Evolutionary conservation across 2,113 vertebrate genomes (phyloP), one percentile per base, ranked within the genome.

Genomic region (Atractosteus spatula): DNA sequence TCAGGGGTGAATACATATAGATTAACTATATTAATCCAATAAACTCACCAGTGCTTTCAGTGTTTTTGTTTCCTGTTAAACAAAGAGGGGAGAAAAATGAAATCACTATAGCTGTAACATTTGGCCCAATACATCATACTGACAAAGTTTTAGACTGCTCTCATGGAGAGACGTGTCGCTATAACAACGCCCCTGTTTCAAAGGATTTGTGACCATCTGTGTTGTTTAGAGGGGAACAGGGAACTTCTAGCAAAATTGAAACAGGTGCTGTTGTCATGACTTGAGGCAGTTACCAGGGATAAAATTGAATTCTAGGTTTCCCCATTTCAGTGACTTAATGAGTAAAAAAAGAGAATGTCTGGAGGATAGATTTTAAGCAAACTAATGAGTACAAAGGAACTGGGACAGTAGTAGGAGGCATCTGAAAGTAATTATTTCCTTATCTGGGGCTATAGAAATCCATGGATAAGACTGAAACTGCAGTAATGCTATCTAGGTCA

Each of bases 381-480:
- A 66, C 67, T 78, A 87, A 85, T 80, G 80, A 84, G 77, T 74
- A 71, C 80, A 66, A 71, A 69, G 5, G 66, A 76, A 43, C 62
- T n/a, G 55, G 76, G 57, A 62, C 54, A 80, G 77, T 72, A 72
- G 79, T 68, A 78, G 74, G 79, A 78, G 72, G 61, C 13, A 84
- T 79, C 47, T 66, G 16, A 78, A 88, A 85, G 83, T 81, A 85
- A 91, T 91, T 86, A 86, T 73, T 78, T 78, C 62, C 82, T 89
- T 88, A 88, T 91, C 86, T 78, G n/a, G 43, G 70, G 62, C n/a
- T 44, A 62, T 41, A 62, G 43, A 47, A 66, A 80, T 57, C 66
- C 57, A 59, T 59, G 57, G 14, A n/a, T 16, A 59, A 59, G 13
- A 59, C 57, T 13, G 57, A n/a, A 3, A 59, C 57, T 8, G 65